phyloP scores from a whole-genome alignment of 2,797 vertebrate genomes.

The Sebastes kiyomatsui region DNA sequence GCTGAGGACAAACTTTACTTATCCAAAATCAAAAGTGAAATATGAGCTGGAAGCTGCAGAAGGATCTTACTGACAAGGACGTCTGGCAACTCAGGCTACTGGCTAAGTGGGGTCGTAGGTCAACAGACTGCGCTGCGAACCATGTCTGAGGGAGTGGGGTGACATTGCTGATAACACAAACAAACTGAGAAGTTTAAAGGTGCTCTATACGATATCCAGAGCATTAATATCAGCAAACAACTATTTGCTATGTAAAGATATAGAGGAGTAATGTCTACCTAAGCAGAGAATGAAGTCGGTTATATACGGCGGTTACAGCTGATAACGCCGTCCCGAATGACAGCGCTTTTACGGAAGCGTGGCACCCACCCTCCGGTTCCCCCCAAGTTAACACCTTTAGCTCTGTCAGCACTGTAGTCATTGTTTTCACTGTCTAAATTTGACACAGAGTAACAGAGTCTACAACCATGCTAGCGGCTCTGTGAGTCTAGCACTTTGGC shows the following conservation, averaged over 20 bases:
- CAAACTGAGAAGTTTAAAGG: not conserved
- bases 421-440: not conserved
- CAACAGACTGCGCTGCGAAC: not conserved
- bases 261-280: no score
- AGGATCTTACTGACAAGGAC: not conserved
- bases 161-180: conserved; percentile 9
- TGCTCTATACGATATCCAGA: no score
- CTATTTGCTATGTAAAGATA: no score
- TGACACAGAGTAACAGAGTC: not conserved
- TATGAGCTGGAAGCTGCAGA: not conserved
- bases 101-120: conserved; percentile 36
- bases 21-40: conserved; percentile 7
- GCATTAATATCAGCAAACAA: not conserved
- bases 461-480: not conserved
- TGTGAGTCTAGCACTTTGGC: not conserved
- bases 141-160: not conserved
- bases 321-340: no score
- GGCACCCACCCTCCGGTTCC: no score
- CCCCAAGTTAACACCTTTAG: no score
- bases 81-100: not conserved
- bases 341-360: no score
- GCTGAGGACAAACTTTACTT: not conserved
- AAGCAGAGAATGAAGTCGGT: no score
- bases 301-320: no score
- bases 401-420: no score